Conservation (phyloP, 2,888 invertebrate species). For the Microdon myrmicae region DNA sequence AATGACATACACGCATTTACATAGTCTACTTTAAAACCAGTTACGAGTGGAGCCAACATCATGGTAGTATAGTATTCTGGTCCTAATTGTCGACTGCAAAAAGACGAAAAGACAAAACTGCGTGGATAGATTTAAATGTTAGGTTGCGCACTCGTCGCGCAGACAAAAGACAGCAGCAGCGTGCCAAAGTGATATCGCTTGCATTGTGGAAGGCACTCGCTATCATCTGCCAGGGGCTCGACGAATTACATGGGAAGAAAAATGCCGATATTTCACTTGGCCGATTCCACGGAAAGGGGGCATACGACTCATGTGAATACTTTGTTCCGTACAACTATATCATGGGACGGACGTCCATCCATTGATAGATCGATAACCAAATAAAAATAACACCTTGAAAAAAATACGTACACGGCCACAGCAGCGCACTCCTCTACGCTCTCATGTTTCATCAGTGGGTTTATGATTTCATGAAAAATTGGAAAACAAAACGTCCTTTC, state of each 20-base stretch:
- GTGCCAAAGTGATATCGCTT: conserved; percentile 44
- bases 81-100: no score
- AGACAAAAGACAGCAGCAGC: conserved; percentile 41
- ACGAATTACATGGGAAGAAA: conserved; percentile 1
- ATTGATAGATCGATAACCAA: conserved; percentile 42
- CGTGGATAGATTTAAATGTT: no score
- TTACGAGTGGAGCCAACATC: no score
- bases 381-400: conserved; percentile 46
- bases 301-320: no score
- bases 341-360: conserved; percentile 21
- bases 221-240: conserved; percentile 31
- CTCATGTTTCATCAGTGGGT: conserved; percentile 38
- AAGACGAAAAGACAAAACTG: no score
- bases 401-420: conserved; percentile 23
- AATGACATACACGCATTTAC: no score
- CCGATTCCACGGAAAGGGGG: no score
- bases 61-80: no score
- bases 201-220: conserved; percentile 16
- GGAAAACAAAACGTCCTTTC: conserved; percentile 3
- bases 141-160: no score
- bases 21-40: no score
- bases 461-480: conserved; percentile 8
- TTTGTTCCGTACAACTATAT: conserved; percentile 17
- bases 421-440: conserved; percentile 6
- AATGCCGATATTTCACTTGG: conserved; percentile 6